Conservation (phyloP, 2,888 invertebrate species). For the Ariolimax columbianus region DNA sequence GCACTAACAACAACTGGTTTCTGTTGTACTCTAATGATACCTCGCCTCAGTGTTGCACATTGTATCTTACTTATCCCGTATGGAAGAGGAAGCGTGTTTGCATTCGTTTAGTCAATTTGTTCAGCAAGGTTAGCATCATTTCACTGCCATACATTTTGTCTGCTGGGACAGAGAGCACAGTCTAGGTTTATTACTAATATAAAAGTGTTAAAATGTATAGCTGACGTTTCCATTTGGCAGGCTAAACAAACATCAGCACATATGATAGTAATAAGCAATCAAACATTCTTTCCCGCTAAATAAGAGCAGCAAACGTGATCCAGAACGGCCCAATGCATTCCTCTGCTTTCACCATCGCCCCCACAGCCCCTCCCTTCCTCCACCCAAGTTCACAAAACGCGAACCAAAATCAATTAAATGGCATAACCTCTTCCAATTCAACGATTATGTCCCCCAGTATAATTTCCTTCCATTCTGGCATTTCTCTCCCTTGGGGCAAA, state of each 20-base stretch:
- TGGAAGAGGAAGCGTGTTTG: too few species aligned
- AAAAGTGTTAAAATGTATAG: too few species aligned
- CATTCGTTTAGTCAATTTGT: too few species aligned
- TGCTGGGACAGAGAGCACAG: too few species aligned
- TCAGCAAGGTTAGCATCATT: too few species aligned
- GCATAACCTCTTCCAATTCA: conserved; percentile 42
- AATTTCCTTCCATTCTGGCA: conserved; percentile 38
- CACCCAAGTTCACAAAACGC: conserved; percentile 10
- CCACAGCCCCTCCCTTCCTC: not conserved
- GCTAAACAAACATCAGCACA: not conserved
- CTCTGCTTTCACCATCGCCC: conserved; percentile 3
- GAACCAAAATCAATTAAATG: conserved; percentile 39
- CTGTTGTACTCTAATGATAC: too few species aligned
- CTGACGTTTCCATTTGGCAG: too few species aligned
- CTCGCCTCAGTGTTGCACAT: too few species aligned
- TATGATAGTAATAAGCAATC: not conserved
- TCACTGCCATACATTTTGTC: too few species aligned
- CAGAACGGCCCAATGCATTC: not conserved
- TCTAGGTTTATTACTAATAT: too few species aligned
- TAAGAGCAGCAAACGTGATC: not conserved
- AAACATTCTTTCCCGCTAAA: not conserved
- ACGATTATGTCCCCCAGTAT: conserved; percentile 40
- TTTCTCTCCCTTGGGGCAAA: conserved; percentile 40
- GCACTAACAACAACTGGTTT: too few species aligned
- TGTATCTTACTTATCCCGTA: too few species aligned